Percentiles rank a stretch among this genome's conserved stretches.
Evolutionary conservation across 2,113 vertebrate species (phyloP).

Genomic region (Pterophyllum scalare): DNA sequence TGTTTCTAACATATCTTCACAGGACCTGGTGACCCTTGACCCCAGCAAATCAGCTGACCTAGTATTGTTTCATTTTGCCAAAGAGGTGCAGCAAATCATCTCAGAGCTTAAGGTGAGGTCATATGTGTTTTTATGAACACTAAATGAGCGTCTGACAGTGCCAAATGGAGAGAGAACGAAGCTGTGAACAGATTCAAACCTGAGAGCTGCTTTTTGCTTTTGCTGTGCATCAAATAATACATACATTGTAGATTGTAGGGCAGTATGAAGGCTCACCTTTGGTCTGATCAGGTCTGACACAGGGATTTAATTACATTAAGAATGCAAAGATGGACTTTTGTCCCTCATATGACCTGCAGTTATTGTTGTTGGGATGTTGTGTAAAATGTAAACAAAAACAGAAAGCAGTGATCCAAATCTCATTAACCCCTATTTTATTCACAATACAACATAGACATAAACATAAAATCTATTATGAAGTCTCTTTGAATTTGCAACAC

Average conservation of each 20-base stretch:
- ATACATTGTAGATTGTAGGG: not conserved
- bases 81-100: slow-evolving; percentile 86
- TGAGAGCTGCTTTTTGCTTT: not conserved
- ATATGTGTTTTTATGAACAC: not conserved
- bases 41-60: slow-evolving; percentile 92
- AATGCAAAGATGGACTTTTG: too few relatives aligned
- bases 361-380: too few relatives aligned
- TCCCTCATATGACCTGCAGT: too few relatives aligned
- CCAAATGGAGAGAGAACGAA: not conserved
- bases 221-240: not conserved
- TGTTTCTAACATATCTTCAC: slow-evolving; percentile 1
- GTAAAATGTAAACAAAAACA: too few relatives aligned
- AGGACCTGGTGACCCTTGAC: slow-evolving; percentile 90
- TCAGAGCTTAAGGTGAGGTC: slow-evolving; percentile 85
- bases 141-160: not conserved
- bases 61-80: slow-evolving; percentile 86
- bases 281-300: too few relatives aligned
- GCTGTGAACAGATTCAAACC: rapidly evolving
- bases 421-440: too few relatives aligned
- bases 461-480: too few relatives aligned
- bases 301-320: too few relatives aligned
- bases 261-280: not conserved
- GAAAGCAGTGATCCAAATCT: too few relatives aligned
- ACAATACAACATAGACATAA: too few relatives aligned
- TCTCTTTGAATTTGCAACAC: too few relatives aligned